A percentile compares a stretch with the other conserved stretches of the same genome.
phyloP scores from a whole-genome alignment of 1,140 invertebrate species.

The Drosophila neocordata region DNA sequence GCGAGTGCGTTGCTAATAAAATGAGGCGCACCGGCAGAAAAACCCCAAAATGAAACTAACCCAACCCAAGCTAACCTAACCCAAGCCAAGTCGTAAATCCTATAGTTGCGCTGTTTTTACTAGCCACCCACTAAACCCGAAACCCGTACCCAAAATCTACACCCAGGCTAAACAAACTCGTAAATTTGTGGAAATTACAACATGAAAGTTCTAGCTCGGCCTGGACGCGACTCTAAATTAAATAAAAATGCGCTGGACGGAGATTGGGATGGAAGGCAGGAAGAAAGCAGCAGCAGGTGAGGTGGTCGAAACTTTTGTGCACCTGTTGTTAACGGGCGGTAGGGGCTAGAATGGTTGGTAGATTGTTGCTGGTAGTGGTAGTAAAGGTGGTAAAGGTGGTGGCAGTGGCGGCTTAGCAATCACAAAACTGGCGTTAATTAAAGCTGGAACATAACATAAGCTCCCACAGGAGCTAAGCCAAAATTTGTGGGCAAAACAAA shows the following conservation, averaged over 20 bases:
- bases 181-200: conserved; percentile 78
- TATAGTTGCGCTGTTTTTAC: conserved; percentile 42
- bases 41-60: conserved; percentile 40
- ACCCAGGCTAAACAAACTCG: conserved; percentile 64
- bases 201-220: conserved; percentile 60
- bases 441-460: conserved; percentile 69
- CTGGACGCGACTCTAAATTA: conserved; percentile 70
- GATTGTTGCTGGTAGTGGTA: not conserved
- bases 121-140: conserved; percentile 18
- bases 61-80: conserved; percentile 16
- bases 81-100: conserved; percentile 69
- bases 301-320: conserved; percentile 49
- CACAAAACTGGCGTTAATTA: conserved; percentile 74
- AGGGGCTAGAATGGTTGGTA: conserved; percentile 1
- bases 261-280: not conserved
- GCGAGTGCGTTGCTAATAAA: conserved; percentile 61
- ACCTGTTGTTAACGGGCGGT: conserved; percentile 57
- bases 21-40: conserved; percentile 63
- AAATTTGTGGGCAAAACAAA: conserved; percentile 59
- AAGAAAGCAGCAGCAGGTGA: conserved; percentile 23
- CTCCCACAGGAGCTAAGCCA: conserved; percentile 36
- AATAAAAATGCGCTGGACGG: conserved; percentile 61
- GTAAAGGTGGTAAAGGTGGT: not conserved
- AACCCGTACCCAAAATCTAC: not conserved
- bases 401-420: conserved; percentile 29